phyloP scores from a whole-genome alignment of 2,113 vertebrate species.

The Oreochromis spilurus region DNA sequence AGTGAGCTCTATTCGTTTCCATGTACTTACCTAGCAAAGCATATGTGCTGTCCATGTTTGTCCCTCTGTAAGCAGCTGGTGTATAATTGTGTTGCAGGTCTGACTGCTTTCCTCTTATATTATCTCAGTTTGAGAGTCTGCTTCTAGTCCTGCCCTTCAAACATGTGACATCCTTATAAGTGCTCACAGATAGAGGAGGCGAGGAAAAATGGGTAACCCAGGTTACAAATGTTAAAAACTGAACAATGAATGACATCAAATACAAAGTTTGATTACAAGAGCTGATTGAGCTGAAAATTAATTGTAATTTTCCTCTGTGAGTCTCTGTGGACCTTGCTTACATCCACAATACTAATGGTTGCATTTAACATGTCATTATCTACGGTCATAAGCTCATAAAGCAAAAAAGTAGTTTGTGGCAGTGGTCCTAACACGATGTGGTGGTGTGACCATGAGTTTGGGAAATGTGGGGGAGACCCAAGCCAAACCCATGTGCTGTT shows the following conservation, averaged over 20 bases:
- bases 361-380: not conserved
- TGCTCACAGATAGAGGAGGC: not conserved
- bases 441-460: not conserved
- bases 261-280: not conserved
- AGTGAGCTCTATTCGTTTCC: not conserved
- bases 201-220: not conserved
- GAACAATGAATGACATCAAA: not conserved
- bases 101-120: not conserved
- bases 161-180: not conserved
- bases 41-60: not conserved
- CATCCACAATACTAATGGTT: not conserved
- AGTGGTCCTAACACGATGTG: not conserved
- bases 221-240: not conserved
- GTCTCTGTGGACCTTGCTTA: not conserved
- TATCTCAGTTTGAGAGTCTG: not conserved
- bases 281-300: rapidly evolving
- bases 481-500: not conserved
- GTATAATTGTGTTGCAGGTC: not conserved
- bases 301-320: not conserved
- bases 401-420: not conserved
- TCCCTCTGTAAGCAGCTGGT: not conserved
- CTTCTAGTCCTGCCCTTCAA: not conserved
- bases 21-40: not conserved
- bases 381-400: not conserved
- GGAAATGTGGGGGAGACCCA: not conserved